phyloP scores from a whole-genome alignment of 1,140 invertebrate species.

The Rhopalosiphum maidis region DNA sequence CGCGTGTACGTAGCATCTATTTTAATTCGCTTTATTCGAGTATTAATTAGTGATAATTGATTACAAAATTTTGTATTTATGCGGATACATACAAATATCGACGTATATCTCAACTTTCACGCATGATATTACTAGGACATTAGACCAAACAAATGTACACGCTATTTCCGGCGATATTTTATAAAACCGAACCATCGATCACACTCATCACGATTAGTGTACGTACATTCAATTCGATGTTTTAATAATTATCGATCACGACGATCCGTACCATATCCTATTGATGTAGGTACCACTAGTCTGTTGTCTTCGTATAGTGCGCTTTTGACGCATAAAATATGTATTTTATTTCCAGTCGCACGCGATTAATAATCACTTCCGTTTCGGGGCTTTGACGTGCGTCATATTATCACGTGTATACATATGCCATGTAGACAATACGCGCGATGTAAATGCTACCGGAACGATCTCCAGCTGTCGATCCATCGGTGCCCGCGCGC shows the following conservation, averaged over 20 bases:
- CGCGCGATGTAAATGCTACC: not conserved
- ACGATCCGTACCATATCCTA: no score
- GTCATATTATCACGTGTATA: not conserved
- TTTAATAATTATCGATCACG: no score
- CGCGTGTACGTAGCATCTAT: not conserved
- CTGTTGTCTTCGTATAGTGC: no score
- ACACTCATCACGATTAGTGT: no score
- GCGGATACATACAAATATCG: no score
- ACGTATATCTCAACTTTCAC: not conserved
- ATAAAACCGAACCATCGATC: no score
- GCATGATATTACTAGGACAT: not conserved
- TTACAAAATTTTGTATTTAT: not conserved
- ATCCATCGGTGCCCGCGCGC: not conserved
- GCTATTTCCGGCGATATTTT: no score
- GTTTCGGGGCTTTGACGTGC: not conserved
- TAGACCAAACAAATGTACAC: no score
- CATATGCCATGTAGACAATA: no score
- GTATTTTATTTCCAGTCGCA: not conserved
- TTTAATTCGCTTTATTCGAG: not conserved
- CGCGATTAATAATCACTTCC: not conserved
- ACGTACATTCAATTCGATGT: no score
- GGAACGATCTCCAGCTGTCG: not conserved
- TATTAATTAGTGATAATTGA: not conserved
- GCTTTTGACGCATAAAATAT: not conserved
- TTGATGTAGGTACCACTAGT: no score